Percentiles rank a stretch among this genome's conserved stretches.
Conservation (phyloP, 2,888 invertebrate species). For the Actias luna region DNA sequence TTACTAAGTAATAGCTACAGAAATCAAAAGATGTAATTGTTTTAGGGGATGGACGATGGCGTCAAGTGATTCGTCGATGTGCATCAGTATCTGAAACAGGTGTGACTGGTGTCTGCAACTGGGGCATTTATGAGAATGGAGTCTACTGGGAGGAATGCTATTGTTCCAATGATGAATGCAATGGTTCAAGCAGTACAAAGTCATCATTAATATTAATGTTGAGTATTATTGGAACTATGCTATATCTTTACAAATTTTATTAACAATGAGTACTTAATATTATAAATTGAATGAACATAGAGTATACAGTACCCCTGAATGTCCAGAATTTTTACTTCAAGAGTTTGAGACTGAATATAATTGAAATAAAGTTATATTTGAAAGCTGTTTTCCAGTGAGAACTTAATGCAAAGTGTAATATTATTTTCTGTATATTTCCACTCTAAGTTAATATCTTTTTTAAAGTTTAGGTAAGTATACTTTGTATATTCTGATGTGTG, state of each 20-base stretch:
- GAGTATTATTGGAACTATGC: constrained; percentile 25
- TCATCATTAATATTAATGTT: constrained; percentile 45
- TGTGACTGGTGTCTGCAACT: constrained; percentile 97
- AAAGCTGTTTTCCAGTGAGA: no score
- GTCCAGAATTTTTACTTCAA: no score
- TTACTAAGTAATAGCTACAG: neutral
- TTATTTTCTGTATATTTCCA: no score
- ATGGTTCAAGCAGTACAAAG: constrained; percentile 61
- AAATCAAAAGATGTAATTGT: constrained; percentile 19
- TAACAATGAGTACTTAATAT: neutral
- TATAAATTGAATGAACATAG: no score
- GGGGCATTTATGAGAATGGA: constrained; percentile 97
- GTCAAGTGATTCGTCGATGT: constrained; percentile 94
- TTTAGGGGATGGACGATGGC: constrained; percentile 96
- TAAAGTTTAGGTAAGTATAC: no score
- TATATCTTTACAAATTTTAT: constrained; percentile 23
- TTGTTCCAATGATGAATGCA: constrained; percentile 95
- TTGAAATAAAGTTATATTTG: no score
- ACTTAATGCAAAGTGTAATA: no score
- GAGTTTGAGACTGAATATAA: no score
- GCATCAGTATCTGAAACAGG: constrained; percentile 95
- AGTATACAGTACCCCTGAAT: no score
- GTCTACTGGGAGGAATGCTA: constrained; percentile 99
- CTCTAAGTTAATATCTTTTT: no score
- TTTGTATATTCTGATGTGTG: no score